Evolutionary conservation across 2,797 vertebrate species (phyloP), one percentile per base, ranked within the genome.

Genomic region (Synanceia verrucosa): DNA sequence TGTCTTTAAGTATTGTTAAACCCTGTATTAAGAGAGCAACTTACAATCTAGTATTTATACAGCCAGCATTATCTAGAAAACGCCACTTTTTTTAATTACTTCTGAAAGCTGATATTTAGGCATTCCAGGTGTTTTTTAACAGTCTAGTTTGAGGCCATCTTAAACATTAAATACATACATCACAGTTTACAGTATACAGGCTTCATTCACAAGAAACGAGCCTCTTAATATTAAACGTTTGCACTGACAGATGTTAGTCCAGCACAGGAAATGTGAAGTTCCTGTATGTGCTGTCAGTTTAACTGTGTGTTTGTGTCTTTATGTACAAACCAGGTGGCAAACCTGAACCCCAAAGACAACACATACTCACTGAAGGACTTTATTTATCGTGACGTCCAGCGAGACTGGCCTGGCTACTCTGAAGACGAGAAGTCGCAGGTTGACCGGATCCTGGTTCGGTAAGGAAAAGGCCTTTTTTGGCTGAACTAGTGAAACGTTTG

Each of bases 321-420:
- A 29, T 79, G 70, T 84, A 12, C 24, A 2, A 52, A 58, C 28
- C 86, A 99, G 96, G 96, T 98, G 84, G 97, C 96, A 69, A 96
- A 89, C 88, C 85, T 97, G 71, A 98, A 97, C 86, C 88, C 96
- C 72, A 97, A 96, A 92, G 96, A 98, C 85, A 97, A 97, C 83
- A 94, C 95, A 0, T 99, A 96, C 64, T 92, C 93, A 4, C 80
- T 99, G 84, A 99, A 96, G 91, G 95, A 97, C 81, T 97, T 94
- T 84, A 73, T 97, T 12, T 98, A 94, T 90, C 96, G 96, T 60
- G 96, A 97, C 3, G 84, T 98, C 74, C 95, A 96, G 14, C 93
- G 93, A 67, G 95, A 97, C 66, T 99, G 97, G 96, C 96, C 96
- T 14, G 96, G 97, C 34, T 99, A 98, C 86, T 94, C 48, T 51